Conservation (phyloP, 2,797 vertebrate species). For the Manis pentadactyla region DNA sequence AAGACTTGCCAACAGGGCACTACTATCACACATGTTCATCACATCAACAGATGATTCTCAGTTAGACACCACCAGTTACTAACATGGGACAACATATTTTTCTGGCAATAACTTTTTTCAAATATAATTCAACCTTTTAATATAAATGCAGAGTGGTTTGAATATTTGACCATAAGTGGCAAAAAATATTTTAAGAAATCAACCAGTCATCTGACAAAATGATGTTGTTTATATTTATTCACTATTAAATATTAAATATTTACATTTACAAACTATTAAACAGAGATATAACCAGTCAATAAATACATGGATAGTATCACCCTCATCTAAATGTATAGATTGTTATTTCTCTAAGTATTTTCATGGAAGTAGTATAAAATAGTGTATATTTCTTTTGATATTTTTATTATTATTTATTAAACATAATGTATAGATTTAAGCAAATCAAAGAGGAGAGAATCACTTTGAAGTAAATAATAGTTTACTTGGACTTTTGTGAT, state of each 20-base stretch:
- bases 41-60: not conserved
- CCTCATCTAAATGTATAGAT: not conserved
- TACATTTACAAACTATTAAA: not conserved
- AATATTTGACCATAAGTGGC: not conserved
- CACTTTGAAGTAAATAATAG: not conserved
- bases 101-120: not conserved
- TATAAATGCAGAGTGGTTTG: not conserved
- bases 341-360: not conserved
- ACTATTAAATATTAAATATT: not conserved
- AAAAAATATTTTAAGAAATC: not conserved
- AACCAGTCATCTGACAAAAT: not conserved
- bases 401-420: not conserved
- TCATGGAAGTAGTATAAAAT: not conserved
- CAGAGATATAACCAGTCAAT: not conserved
- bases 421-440: not conserved
- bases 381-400: not conserved
- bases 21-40: not conserved
- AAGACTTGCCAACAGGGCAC: not conserved
- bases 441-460: not conserved
- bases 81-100: not conserved
- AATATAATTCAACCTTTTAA: not conserved
- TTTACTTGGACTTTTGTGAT: not conserved
- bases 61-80: not conserved
- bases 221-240: not conserved
- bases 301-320: not conserved